Evolutionary conservation across 2,113 vertebrate genomes (phyloP).

Genomic region (Ranitomeya variabilis): DNA sequence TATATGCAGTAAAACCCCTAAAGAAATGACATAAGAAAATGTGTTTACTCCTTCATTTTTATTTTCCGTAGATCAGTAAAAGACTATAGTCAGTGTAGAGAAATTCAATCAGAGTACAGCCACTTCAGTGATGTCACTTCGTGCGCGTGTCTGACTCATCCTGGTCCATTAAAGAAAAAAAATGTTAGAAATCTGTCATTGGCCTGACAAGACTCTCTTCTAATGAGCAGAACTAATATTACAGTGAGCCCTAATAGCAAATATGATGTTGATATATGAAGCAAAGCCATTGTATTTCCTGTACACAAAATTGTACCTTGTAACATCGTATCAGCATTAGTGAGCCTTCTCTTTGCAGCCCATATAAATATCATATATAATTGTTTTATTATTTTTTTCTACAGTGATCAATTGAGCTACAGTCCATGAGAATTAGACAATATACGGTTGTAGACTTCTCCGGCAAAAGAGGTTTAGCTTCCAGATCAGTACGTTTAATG

Average conservation of each 20-base stretch:
- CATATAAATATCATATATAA: not conserved
- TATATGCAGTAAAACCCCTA: too few species aligned
- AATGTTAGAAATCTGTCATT: conserved; percentile 21
- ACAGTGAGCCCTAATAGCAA: not conserved
- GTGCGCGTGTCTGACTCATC: not conserved
- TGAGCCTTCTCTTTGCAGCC: not conserved
- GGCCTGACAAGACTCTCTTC: not conserved
- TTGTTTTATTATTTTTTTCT: not conserved
- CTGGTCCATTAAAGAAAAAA: not conserved
- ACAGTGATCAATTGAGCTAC: not conserved
- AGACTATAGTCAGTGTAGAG: too few species aligned
- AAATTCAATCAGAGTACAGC: not conserved
- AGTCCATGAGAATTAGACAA: conserved; percentile 12
- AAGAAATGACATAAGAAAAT: too few species aligned
- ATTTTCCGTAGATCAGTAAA: too few species aligned
- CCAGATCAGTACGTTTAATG: conserved; percentile 64
- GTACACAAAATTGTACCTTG: not conserved
- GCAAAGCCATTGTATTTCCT: not conserved
- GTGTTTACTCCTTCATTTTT: too few species aligned
- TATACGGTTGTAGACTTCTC: conserved; percentile 40
- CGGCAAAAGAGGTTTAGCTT: conserved; percentile 51
- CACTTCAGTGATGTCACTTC: not conserved
- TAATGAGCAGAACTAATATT: conserved; percentile 2
- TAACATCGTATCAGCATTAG: not conserved
- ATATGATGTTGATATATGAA: conserved; percentile 12